Evolutionary conservation across 2,888 invertebrate genomes (phyloP).

Genomic region (Seladonia tumulorum): DNA sequence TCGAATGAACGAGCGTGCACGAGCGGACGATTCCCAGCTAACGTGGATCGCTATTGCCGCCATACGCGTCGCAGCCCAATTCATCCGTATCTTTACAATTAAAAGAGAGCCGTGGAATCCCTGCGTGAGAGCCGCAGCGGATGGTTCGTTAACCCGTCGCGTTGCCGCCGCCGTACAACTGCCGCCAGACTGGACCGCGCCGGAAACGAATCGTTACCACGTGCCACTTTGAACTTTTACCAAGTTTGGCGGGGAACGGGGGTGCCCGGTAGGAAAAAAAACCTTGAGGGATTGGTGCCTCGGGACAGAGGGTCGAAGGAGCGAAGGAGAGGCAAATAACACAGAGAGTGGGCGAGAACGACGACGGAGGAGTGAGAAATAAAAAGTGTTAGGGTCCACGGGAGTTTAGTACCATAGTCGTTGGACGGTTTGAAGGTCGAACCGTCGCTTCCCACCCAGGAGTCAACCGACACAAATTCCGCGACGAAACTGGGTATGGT

Average conservation of each 20-base stretch:
- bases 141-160: constrained; percentile 67
- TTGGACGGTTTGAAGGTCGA: constrained; percentile 89
- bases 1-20: background rate
- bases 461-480: constrained; percentile 95
- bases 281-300: background rate
- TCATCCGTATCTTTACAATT: constrained; percentile 54
- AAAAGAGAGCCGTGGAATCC: constrained; percentile 37
- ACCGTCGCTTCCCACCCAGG: constrained; percentile 89
- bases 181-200: constrained; percentile 66
- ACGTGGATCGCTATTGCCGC: background rate
- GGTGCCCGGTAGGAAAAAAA: constrained; percentile 28
- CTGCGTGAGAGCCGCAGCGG: constrained; percentile 61
- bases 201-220: constrained; percentile 73
- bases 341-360: background rate
- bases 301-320: background rate
- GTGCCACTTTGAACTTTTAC: constrained; percentile 72
- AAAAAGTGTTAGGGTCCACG: constrained; percentile 21
- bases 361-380: background rate
- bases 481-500: constrained; percentile 95
- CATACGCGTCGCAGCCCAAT: constrained; percentile 13
- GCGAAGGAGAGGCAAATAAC: background rate
- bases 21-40: background rate
- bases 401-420: constrained; percentile 88
- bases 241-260: constrained; percentile 55
- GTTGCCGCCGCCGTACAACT: constrained; percentile 62